Base-by-base conservation (phyloP, 1,140 invertebrate species). In the Neelides sp. region DNA sequence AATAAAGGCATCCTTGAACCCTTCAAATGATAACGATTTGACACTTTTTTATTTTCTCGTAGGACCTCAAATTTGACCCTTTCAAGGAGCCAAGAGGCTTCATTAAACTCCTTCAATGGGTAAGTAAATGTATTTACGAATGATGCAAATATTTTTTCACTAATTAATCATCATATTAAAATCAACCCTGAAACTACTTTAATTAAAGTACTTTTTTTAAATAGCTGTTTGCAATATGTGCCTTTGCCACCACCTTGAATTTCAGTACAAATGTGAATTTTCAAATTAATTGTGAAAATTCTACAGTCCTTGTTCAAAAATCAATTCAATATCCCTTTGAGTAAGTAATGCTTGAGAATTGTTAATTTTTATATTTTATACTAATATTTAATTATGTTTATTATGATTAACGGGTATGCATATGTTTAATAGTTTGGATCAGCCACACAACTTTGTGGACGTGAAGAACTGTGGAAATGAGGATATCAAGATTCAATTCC, bases 31-130 rank as follows among this genome's bases (percentile, higher is more conserved):
- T n/a, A n/a, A n/a, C n/a, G n/a, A n/a, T n/a, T n/a, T n/a, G n/a
- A n/a, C n/a, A 40, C n/a, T 40, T 23, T 24, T 39, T 20, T 4
- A 28, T 35, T 61, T 60, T 40, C n/a, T 40, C 50, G 1, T 34
- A 58, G 71, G 68, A 71, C 52, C 48, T 74, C 13, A 75, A 74
- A 59, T 64, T 71, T 4, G 63, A 66, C 24, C 71, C 70, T 22
- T 71, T 76, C 54, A 70, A 73, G 56, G 75, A 77, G 58, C 75
- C 75, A 13, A 61, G 73, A 51, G 75, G 75, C 15, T 73, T 78
- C 49, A 76, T 78, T 64, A 65, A 74, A 56, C 64, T 76, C 43
- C 61, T 78, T 39, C 73, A 77, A 66, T 71, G 76, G 62, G 73
- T 70, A 64, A 64, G 64, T 65, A 27, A 59, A 45, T 41, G 8